phyloP scores from a whole-genome alignment of 1,140 invertebrate genomes.

The Brachionus paranguensis region DNA sequence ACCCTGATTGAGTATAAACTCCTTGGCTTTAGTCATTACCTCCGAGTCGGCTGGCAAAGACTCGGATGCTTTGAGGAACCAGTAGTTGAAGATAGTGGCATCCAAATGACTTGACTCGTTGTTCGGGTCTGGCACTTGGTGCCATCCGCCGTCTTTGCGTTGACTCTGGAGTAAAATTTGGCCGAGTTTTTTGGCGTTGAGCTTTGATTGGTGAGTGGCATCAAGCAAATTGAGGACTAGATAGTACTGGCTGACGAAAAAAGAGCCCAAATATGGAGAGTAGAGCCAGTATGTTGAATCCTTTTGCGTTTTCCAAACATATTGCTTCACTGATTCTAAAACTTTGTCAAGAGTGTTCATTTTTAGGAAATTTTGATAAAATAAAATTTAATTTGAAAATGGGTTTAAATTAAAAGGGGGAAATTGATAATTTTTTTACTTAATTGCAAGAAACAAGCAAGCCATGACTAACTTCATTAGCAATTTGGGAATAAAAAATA shows the following conservation, averaged over 20 bases:
- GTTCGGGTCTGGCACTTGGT: conserved; percentile 20
- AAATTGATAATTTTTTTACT: too few relatives aligned
- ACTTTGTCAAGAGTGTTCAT: conserved; percentile 6
- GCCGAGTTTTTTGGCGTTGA: not conserved
- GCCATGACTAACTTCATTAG: too few relatives aligned
- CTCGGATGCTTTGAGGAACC: conserved; percentile 26
- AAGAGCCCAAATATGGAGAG: not conserved
- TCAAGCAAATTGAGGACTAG: not conserved
- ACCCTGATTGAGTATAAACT: conserved; percentile 1
- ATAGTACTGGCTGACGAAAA: conserved; percentile 34
- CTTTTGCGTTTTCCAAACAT: not conserved
- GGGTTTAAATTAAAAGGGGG: too few relatives aligned
- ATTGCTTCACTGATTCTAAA: not conserved
- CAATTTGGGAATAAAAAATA: too few relatives aligned
- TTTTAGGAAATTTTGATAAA: not conserved
- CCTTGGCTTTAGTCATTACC: not conserved
- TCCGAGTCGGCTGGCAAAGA: not conserved
- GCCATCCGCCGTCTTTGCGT: conserved; percentile 17
- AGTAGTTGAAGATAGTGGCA: conserved; percentile 36
- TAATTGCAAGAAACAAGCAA: too few relatives aligned
- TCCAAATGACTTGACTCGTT: conserved; percentile 5
- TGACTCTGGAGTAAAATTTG: conserved; percentile 13
- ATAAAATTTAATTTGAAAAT: not conserved
- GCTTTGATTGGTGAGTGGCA: not conserved
- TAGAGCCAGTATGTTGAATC: conserved; percentile 25